These are phyloP conservation scores for Cydia amplana DNA, from an alignment of 1,140 invertebrate species.

Conservation along the genomic window DNA sequence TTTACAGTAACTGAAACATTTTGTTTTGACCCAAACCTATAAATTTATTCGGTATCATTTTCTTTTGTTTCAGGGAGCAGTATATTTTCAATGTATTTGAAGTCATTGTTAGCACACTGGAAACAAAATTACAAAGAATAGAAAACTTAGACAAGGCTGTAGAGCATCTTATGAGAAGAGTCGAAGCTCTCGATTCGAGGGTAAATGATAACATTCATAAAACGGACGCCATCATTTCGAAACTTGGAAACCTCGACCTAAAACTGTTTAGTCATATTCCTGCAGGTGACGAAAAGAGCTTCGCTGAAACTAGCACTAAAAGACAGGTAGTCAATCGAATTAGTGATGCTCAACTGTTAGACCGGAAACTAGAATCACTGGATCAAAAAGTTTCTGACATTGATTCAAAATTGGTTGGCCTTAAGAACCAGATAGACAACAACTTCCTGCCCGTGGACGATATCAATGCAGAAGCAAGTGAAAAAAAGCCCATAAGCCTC, in stretches of 20 bases:
- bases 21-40: background rate
- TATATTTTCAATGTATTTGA: conserved; percentile 94
- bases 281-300: conserved; percentile 56
- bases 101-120: conserved; percentile 91
- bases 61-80: conserved; percentile 88
- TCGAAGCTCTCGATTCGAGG: conserved; percentile 88
- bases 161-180: conserved; percentile 89
- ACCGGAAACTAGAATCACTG: conserved; percentile 83
- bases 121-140: conserved; percentile 91
- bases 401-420: conserved; percentile 86
- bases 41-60: conserved; percentile 37
- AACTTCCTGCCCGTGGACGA: conserved; percentile 89
- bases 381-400: conserved; percentile 91
- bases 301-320: conserved; percentile 59
- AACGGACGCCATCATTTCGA: conserved; percentile 89
- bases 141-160: conserved; percentile 92
- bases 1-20: too few relatives aligned
- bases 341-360: conserved; percentile 76
- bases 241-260: conserved; percentile 85
- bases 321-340: conserved; percentile 57
- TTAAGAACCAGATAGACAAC: conserved; percentile 90
- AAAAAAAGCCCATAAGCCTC: conserved; percentile 90
- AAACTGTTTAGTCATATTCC: conserved; percentile 83
- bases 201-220: conserved; percentile 91
- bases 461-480: conserved; percentile 90